phyloP scores from a whole-genome alignment of 2,113 vertebrate species.

The Callionymus lyra region DNA sequence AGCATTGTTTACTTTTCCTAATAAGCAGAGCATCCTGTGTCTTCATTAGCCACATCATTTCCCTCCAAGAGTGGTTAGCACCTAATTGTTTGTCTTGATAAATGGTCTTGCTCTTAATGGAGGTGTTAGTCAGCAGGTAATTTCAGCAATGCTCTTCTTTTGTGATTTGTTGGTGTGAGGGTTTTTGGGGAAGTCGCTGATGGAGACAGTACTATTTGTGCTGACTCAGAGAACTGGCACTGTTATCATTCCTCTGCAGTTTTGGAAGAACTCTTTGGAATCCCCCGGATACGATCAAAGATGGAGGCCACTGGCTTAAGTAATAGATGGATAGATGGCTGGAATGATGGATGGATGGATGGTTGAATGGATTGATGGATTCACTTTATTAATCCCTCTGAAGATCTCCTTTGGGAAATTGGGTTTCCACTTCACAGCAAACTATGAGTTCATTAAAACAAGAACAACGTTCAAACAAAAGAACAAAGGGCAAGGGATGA shows the following conservation, averaged over 20 bases:
- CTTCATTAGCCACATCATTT: slow-evolving; percentile 37
- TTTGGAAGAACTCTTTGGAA: no score
- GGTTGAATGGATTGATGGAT: no score
- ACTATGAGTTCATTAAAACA: no score
- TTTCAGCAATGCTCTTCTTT: slow-evolving; percentile 1
- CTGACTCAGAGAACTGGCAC: slow-evolving; percentile 15
- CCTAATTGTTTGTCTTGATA: slow-evolving; percentile 46
- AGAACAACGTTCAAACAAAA: no score
- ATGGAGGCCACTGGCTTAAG: no score
- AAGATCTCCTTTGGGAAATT: no score
- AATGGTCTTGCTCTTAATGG: slow-evolving; percentile 29
- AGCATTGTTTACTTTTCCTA: slow-evolving; percentile 32
- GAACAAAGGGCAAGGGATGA: no score
- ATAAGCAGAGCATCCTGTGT: slow-evolving; percentile 36
- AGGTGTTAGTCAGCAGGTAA: slow-evolving; percentile 37
- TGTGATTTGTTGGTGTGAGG: slow-evolving; percentile 29
- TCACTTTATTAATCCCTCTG: no score
- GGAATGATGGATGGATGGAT: no score
- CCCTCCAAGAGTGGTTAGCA: slow-evolving; percentile 28
- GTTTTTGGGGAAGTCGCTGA: slow-evolving; percentile 31
- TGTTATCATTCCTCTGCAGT: not conserved
- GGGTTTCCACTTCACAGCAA: no score
- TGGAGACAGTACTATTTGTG: slow-evolving; percentile 4
- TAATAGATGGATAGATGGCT: no score
- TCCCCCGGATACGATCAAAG: no score